A percentile compares a stretch with the other conserved stretches of the same genome.
phyloP scores from a whole-genome alignment of 2,797 vertebrate genomes.

The Discoglossus pictus region DNA sequence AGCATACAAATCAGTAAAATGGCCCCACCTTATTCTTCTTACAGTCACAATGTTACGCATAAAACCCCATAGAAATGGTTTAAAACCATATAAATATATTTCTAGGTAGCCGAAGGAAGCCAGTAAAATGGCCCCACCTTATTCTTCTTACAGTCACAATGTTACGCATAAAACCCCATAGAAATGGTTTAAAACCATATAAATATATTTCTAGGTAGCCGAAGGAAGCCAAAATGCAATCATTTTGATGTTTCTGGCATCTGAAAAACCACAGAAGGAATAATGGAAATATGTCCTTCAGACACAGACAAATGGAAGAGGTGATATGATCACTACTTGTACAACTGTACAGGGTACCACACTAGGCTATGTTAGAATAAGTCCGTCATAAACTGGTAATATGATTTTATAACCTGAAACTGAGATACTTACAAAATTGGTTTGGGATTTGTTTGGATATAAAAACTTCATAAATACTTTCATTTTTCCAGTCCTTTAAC shows the following conservation, averaged over 20 bases:
- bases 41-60: not conserved
- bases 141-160: not conserved
- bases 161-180: not conserved
- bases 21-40: not conserved
- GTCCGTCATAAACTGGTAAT: not conserved
- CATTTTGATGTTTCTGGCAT: not conserved
- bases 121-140: not conserved
- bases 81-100: conserved; percentile 7
- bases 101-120: no score
- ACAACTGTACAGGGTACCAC: not conserved
- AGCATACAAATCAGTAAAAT: conserved; percentile 31
- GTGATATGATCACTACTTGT: not conserved
- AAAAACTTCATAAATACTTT: no score
- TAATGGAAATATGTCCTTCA: not conserved
- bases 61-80: not conserved
- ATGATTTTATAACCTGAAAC: no score
- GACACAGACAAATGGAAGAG: not conserved
- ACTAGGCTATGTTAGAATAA: not conserved
- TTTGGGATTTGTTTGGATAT: no score
- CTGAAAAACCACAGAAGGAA: not conserved
- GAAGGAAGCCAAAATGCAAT: not conserved
- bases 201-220: not conserved
- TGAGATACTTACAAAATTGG: no score
- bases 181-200: not conserved
- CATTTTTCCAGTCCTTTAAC: no score